Percentiles rank a stretch among this genome's conserved stretches.
These are phyloP conservation scores for Fulica atra DNA, from an alignment of 2,113 vertebrate genomes.

Conservation along the genomic window DNA sequence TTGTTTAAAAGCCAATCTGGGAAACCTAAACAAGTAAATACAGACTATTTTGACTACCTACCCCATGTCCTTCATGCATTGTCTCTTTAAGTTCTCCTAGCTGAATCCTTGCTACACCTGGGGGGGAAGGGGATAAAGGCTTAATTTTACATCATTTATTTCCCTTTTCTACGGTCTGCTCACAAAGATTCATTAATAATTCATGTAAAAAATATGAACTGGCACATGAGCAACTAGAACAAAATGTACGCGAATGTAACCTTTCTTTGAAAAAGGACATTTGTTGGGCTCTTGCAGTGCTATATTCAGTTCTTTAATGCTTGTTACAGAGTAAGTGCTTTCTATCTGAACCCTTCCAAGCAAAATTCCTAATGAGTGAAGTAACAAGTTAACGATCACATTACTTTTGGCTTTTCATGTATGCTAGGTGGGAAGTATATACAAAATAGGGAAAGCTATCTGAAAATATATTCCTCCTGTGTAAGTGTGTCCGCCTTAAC, in stretches of 20 bases:
- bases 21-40: neutral
- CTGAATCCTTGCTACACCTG: neutral
- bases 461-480: neutral
- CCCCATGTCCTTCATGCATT: fast-evolving
- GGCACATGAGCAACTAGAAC: neutral
- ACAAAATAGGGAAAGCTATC: neutral
- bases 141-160: constrained; percentile 13
- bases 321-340: neutral
- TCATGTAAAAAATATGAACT: neutral
- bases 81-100: neutral
- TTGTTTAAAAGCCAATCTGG: neutral
- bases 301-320: neutral
- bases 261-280: neutral
- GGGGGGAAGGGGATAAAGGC: neutral
- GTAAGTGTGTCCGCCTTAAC: neutral
- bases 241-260: constrained; percentile 17
- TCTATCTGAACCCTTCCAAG: neutral
- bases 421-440: neutral
- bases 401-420: neutral
- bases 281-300: neutral
- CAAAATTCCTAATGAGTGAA: constrained; percentile 16
- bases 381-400: neutral
- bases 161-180: neutral
- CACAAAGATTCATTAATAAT: constrained; percentile 47
- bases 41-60: neutral